Evolutionary conservation across 2,113 vertebrate genomes (phyloP).

Genomic region (Podarcis muralis): DNA sequence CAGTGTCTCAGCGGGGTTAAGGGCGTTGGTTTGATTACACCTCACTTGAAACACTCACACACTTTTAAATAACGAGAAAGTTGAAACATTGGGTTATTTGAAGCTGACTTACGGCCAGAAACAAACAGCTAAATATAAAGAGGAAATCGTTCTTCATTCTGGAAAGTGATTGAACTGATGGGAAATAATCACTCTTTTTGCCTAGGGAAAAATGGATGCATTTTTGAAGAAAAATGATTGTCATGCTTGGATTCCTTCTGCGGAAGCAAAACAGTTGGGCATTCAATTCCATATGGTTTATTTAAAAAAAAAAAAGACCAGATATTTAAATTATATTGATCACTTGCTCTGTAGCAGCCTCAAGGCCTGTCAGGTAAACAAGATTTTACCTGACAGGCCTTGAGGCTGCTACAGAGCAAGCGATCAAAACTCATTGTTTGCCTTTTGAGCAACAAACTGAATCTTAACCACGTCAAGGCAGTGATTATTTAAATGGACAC

Average conservation of each 20-base stretch:
- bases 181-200: slow-evolving; percentile 69
- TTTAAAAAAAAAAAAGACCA: neutral
- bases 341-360: neutral
- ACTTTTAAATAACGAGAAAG: slow-evolving; percentile 61
- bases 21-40: slow-evolving; percentile 69
- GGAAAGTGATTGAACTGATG: slow-evolving; percentile 68
- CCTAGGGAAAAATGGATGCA: slow-evolving; percentile 45
- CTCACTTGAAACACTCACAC: slow-evolving; percentile 64
- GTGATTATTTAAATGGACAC: neutral
- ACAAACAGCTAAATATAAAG: slow-evolving; percentile 60
- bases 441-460: neutral
- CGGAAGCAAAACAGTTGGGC: neutral
- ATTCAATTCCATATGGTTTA: neutral
- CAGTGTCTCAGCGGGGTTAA: slow-evolving; percentile 69
- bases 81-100: slow-evolving; percentile 45
- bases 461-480: neutral
- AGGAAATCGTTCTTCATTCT: slow-evolving; percentile 65
- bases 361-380: neutral
- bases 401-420: too few relatives aligned
- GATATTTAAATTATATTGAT: neutral
- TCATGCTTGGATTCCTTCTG: slow-evolving; percentile 37
- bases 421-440: neutral
- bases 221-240: slow-evolving; percentile 40
- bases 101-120: slow-evolving; percentile 62
- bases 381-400: too few relatives aligned